Evolutionary conservation across 1,140 invertebrate genomes (phyloP), one percentile per base, ranked within the genome.

Genomic region (Hylaeus anthracinus): DNA sequence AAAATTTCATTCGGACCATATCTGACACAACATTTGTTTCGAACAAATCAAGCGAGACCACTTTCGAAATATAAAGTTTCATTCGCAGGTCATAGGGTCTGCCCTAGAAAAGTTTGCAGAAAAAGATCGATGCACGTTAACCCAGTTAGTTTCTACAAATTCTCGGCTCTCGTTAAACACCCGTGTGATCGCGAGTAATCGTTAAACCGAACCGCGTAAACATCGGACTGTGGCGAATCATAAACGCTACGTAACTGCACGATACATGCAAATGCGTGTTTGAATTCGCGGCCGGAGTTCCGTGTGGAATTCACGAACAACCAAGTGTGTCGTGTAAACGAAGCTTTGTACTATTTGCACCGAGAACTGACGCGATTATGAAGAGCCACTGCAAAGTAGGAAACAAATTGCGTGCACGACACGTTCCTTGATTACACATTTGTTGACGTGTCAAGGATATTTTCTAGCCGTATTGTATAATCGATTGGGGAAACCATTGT

Each of bases 401-500:
- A 56, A 66, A 66, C 43, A 43, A 51, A 61, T 64, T 26, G 45
- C 61, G 72, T 45, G 63, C 61, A 15, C 6, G 39, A 65, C 9
- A 15, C 9, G 39, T 43, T 66, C 66, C 63, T 15, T 51, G 53
- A 73, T 73, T 26, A 10, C 45, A 37, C 39, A 9, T 56, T 6
- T 12, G 63, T 26, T 56, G 48, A 65, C n/a, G 63, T 14, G 51
- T 45, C 39, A 41, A 53, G 48, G 48, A 74, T 64, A 51, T 56
- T 75, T 45, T 37, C 15, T 39, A 55, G 53, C 39, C 15, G 48
- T 48, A 74, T 43, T 55, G 61, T 65, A 5, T 15, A 51, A 56
- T 66, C 48, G 63, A 66, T 75, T 75, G 14, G 12, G 10, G 48
- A 75, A 12, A 43, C 12, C 14, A 72, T 71, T 53, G n/a, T 48